These are phyloP conservation scores for Halictus quadricinctus DNA, from an alignment of 2,888 invertebrate species.

Conservation along the genomic window DNA sequence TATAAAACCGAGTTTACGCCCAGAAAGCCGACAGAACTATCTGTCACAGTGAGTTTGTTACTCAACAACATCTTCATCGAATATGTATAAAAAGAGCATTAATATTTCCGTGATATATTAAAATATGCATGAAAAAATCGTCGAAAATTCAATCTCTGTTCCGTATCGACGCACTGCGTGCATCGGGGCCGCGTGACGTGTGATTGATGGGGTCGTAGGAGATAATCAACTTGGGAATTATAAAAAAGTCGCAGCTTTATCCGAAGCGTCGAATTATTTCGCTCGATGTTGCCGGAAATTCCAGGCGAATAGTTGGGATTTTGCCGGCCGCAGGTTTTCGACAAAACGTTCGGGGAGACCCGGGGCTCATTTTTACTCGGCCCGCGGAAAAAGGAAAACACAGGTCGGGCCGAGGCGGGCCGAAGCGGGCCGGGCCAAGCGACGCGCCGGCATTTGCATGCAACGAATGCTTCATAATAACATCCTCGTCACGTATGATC, in stretches of 20 bases:
- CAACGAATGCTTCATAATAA: slow-evolving; percentile 28
- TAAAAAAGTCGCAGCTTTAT: not conserved
- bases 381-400: slow-evolving; percentile 1
- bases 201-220: not conserved
- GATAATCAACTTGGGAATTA: not conserved
- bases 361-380: not conserved
- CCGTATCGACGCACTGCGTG: slow-evolving; percentile 1
- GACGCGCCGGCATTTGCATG: slow-evolving; percentile 8
- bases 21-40: not conserved
- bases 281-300: not conserved
- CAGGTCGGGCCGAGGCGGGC: not conserved
- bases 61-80: not conserved
- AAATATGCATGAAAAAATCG: slow-evolving; percentile 1
- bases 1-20: not conserved
- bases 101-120: not conserved
- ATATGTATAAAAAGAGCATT: slow-evolving; percentile 4
- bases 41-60: not conserved
- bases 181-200: not conserved
- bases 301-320: not conserved
- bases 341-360: not conserved
- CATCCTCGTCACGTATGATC: slow-evolving; percentile 43
- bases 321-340: not conserved
- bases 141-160: not conserved
- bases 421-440: not conserved
- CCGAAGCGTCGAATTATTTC: slow-evolving; percentile 19